Evolutionary conservation across 1,140 invertebrate species (phyloP).

Genomic region (Batillaria attramentaria): DNA sequence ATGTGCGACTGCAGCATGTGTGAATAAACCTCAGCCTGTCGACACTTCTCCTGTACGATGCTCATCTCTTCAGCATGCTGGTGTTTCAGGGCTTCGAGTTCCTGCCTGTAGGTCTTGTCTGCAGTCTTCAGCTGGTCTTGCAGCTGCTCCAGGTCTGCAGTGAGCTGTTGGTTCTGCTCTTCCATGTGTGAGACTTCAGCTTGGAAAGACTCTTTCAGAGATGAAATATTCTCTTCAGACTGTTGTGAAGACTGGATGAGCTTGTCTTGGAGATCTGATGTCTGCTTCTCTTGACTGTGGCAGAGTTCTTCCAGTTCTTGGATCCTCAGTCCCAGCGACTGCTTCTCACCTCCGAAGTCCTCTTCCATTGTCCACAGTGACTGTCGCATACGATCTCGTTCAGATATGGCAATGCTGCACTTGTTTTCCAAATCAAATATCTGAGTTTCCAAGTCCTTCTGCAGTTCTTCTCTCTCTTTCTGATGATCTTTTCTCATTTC

Average conservation of each 20-base stretch:
- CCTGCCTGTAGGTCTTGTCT: constrained; percentile 16
- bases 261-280: constrained; percentile 16
- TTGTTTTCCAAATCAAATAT: constrained; percentile 49
- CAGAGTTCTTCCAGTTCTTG: constrained; percentile 30
- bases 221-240: constrained; percentile 4
- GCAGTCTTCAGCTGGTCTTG: constrained; percentile 35
- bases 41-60: constrained; percentile 14
- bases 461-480: constrained; percentile 35
- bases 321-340: constrained; percentile 29
- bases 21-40: constrained; percentile 18
- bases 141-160: constrained; percentile 36
- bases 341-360: constrained; percentile 28
- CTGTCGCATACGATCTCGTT: constrained; percentile 30
- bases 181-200: constrained; percentile 39
- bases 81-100: constrained; percentile 30
- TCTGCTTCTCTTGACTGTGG: constrained; percentile 24
- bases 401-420: constrained; percentile 28
- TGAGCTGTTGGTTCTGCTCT: constrained; percentile 35
- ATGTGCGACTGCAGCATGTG: constrained; percentile 13
- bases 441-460: constrained; percentile 43
- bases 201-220: constrained; percentile 18
- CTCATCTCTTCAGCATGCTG: neutral
- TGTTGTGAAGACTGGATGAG: neutral
- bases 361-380: constrained; percentile 29
- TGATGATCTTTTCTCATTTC: constrained; percentile 51